Conservation (phyloP, 2,888 invertebrate genomes). For the Andrena trimmerana region DNA sequence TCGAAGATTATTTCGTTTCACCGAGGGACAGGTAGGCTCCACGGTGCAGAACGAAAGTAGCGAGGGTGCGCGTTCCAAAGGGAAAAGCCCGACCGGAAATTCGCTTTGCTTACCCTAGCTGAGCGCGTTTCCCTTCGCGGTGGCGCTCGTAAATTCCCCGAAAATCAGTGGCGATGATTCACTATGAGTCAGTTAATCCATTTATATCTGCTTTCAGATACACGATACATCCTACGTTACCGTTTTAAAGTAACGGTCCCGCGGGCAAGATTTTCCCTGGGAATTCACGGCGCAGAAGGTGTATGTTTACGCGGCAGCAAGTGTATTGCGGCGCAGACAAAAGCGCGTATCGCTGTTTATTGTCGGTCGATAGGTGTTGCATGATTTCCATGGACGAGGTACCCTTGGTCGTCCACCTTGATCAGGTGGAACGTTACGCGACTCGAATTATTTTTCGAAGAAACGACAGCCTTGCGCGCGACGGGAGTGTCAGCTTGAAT, state of each 20-base stretch:
- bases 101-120: neutral
- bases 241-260: constrained; percentile 67
- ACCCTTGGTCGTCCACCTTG: constrained; percentile 25
- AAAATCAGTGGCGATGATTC: constrained; percentile 58
- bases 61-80: neutral
- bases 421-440: neutral
- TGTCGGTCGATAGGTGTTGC: constrained; percentile 32
- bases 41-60: neutral
- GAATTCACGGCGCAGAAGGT: constrained; percentile 44
- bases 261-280: constrained; percentile 60
- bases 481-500: neutral
- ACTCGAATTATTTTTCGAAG: constrained; percentile 1
- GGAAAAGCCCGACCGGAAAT: constrained; percentile 18
- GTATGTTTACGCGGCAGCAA: constrained; percentile 27
- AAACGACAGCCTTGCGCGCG: neutral
- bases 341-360: constrained; percentile 39
- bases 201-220: constrained; percentile 62
- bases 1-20: constrained; percentile 2
- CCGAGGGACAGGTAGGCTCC: constrained; percentile 9
- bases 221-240: constrained; percentile 65
- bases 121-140: neutral
- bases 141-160: constrained; percentile 41
- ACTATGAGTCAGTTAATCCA: constrained; percentile 63
- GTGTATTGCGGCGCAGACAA: constrained; percentile 38
- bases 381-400: constrained; percentile 42